A percentile compares a stretch with the other conserved stretches of the same genome.
Conservation (phyloP, 2,113 vertebrate genomes). For the Sapayoa aenigma region DNA sequence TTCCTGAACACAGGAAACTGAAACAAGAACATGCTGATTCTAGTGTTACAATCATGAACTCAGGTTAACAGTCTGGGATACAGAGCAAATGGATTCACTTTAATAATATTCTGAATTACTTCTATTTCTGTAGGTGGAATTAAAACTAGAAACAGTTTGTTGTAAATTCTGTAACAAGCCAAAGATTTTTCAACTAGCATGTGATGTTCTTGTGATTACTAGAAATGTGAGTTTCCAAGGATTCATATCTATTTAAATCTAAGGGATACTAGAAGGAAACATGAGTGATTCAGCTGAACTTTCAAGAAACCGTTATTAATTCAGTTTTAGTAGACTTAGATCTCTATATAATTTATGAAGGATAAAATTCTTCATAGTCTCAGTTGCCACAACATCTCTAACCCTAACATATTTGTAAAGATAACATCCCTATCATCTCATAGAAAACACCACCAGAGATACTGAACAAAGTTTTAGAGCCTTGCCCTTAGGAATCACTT, state of each 20-base stretch:
- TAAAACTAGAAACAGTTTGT: conserved; percentile 31
- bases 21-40: neutral
- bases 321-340: neutral
- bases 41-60: neutral
- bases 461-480: neutral
- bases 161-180: conserved; percentile 2
- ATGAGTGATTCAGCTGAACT: neutral
- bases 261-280: neutral
- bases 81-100: neutral
- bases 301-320: neutral
- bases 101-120: conserved; percentile 10
- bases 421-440: neutral
- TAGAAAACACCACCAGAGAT: neutral
- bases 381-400: neutral
- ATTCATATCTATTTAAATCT: neutral
- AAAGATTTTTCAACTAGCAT: neutral
- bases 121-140: conserved; percentile 38
- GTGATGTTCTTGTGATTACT: conserved; percentile 26
- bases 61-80: neutral
- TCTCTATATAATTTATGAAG: neutral
- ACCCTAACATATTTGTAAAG: neutral
- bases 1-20: neutral
- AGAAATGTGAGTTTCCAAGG: conserved; percentile 7
- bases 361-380: neutral
- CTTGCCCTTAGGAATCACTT: neutral